Conservation (phyloP, 1,140 invertebrate genomes). For the Vollenhovia emeryi region DNA sequence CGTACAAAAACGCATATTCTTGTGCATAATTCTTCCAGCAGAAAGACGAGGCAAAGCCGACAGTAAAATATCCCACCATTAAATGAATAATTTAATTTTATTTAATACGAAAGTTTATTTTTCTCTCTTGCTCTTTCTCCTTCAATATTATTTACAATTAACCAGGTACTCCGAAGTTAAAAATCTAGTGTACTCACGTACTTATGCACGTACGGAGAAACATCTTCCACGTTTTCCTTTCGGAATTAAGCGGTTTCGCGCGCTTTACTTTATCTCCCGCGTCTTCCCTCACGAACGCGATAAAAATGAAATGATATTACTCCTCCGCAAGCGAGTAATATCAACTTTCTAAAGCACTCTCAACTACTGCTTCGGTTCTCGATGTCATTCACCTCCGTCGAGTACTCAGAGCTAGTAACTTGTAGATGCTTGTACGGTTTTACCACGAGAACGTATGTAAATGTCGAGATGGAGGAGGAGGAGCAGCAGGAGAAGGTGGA, state of each 20-base stretch:
- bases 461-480: not conserved
- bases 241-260: constrained; percentile 22
- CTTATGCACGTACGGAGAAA: not conserved
- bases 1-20: constrained; percentile 18
- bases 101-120: not conserved
- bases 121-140: not conserved
- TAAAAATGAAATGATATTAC: constrained; percentile 48
- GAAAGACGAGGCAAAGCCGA: not conserved
- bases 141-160: constrained; percentile 16
- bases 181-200: not conserved
- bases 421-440: constrained; percentile 41
- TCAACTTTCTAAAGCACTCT: constrained; percentile 38
- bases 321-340: constrained; percentile 36
- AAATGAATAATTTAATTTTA: constrained; percentile 14
- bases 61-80: constrained; percentile 3
- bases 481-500: not conserved
- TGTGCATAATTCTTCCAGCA: constrained; percentile 6
- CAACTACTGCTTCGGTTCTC: constrained; percentile 36
- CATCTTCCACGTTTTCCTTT: constrained; percentile 20
- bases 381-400: constrained; percentile 16
- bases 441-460: constrained; percentile 40
- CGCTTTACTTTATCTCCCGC: constrained; percentile 2
- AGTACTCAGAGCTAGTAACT: constrained; percentile 24
- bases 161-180: not conserved
- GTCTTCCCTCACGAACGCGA: constrained; percentile 1